Percentiles rank a stretch among this genome's conserved stretches.
phyloP scores from a whole-genome alignment of 1,140 invertebrate genomes.

The Saccostrea echinata region DNA sequence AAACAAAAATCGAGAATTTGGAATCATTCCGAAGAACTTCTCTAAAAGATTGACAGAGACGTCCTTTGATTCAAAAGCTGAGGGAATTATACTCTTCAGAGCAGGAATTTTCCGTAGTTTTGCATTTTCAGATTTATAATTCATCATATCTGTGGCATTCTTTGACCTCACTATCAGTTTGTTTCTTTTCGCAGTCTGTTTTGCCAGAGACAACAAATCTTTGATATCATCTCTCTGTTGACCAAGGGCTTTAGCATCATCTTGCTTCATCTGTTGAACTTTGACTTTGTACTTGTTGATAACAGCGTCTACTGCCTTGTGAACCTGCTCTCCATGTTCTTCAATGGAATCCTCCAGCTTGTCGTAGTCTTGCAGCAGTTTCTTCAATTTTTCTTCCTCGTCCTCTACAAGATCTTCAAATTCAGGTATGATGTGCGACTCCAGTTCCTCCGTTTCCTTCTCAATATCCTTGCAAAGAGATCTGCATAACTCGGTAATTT shows the following conservation, averaged over 20 bases:
- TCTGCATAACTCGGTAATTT: neutral
- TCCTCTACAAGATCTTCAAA: neutral
- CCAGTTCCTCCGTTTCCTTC: neutral
- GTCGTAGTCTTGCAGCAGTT: neutral
- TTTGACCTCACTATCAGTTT: neutral
- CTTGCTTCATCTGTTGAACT: conserved; percentile 6
- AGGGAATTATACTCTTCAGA: neutral
- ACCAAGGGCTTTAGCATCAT: neutral
- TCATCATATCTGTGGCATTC: neutral
- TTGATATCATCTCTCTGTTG: neutral
- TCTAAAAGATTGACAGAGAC: neutral
- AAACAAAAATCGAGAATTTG: neutral
- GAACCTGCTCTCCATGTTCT: neutral
- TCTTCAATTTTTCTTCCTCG: neutral
- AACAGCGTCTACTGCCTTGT: neutral
- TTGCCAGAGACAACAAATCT: neutral
- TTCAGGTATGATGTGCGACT: neutral
- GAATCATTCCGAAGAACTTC: neutral
- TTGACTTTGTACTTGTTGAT: neutral
- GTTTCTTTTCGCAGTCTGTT: neutral
- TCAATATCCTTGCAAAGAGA: neutral
- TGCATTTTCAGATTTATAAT: neutral
- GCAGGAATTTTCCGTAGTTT: neutral
- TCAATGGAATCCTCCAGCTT: neutral
- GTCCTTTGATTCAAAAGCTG: neutral